These are phyloP conservation scores for Protosalanx chinensis DNA, from an alignment of 2,797 vertebrate species.

Conservation along the genomic window DNA sequence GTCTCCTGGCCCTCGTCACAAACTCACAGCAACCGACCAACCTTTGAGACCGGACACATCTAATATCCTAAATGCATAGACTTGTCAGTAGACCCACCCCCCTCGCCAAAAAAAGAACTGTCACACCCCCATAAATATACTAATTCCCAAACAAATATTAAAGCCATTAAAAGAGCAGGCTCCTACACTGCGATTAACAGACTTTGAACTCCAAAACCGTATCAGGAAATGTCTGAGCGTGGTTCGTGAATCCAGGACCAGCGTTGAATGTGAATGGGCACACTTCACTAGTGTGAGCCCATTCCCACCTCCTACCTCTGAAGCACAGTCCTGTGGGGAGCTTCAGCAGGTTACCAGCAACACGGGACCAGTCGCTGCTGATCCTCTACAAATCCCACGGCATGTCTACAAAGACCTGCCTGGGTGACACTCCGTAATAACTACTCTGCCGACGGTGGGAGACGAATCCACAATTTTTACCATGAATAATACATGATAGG, in stretches of 20 bases:
- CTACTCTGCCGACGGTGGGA: not conserved
- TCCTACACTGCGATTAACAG: constrained; percentile 41
- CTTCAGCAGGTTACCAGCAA: constrained; percentile 5
- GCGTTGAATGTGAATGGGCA: not conserved
- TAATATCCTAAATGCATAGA: constrained; percentile 59
- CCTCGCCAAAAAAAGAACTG: not conserved
- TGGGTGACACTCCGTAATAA: constrained; percentile 3
- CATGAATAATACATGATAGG: not conserved
- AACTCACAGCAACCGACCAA: constrained; percentile 42
- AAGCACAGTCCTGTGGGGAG: not conserved
- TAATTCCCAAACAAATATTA: constrained; percentile 7
- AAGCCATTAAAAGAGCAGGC: constrained; percentile 35
- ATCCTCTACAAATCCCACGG: constrained; percentile 10
- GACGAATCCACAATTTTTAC: not conserved
- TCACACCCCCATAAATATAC: constrained; percentile 34
- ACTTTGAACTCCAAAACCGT: constrained; percentile 19
- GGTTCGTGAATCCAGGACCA: constrained; percentile 13
- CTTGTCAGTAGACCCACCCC: constrained; percentile 32
- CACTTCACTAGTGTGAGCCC: not conserved
- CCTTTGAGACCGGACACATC: constrained; percentile 53
- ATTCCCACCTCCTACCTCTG: not conserved
- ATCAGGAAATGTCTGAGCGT: constrained; percentile 34
- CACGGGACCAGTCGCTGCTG: not conserved
- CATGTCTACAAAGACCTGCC: not conserved
- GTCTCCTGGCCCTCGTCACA: constrained; percentile 55